phyloP scores from a whole-genome alignment of 2,797 vertebrate species.

The Sebastes umbrosus region DNA sequence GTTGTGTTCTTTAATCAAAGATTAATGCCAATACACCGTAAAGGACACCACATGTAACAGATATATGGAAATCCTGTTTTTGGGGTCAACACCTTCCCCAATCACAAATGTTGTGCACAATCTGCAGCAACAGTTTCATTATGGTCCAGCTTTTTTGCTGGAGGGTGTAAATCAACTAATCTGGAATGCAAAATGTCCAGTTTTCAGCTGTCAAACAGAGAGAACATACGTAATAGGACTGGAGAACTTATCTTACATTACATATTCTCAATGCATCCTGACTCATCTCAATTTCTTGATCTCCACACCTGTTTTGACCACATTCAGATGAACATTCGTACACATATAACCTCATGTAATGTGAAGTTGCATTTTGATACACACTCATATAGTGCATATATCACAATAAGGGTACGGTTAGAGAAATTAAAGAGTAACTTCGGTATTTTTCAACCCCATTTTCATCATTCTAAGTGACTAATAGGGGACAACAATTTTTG shows the following conservation, averaged over 20 bases:
- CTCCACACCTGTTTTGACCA: not conserved
- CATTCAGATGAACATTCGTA: not conserved
- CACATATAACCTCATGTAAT: not conserved
- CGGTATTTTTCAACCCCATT: too few relatives aligned
- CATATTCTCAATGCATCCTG: not conserved
- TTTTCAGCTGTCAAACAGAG: not conserved
- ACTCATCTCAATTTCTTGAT: not conserved
- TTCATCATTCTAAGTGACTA: too few relatives aligned
- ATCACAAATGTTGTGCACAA: not conserved
- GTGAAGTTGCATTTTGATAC: not conserved
- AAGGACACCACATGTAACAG: not conserved
- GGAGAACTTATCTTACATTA: not conserved
- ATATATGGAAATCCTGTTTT: conserved; percentile 6
- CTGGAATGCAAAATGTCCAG: not conserved
- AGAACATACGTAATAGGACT: not conserved
- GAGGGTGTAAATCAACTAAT: not conserved
- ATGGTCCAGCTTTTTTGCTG: not conserved
- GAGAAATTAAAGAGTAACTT: not conserved
- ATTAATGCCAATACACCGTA: not conserved
- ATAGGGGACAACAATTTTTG: too few relatives aligned
- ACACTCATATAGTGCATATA: not conserved
- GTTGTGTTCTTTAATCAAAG: not conserved
- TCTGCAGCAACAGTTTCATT: not conserved
- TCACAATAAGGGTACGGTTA: not conserved
- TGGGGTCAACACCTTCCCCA: not conserved